These are phyloP conservation scores for Muscicapa adusta DNA, from an alignment of 2,113 vertebrate genomes.

Conservation along the genomic window DNA sequence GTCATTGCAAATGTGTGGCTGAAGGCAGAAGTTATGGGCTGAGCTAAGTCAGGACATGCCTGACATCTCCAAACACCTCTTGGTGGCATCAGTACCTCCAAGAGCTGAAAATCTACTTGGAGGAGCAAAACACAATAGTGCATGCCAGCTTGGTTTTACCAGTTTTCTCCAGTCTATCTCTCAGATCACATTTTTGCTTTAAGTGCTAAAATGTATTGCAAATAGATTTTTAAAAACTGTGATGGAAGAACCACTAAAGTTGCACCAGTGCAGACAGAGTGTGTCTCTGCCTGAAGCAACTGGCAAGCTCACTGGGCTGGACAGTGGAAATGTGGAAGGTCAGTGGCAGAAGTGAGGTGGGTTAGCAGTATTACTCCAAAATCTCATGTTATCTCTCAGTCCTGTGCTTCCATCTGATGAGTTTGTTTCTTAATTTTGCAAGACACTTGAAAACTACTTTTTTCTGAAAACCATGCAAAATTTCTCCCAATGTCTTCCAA, in stretches of 20 bases:
- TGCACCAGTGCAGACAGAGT: rapidly evolving
- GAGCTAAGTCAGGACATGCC: not conserved
- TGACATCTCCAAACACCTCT: not conserved
- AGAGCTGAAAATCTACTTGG: not conserved
- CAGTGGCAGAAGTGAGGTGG: not conserved
- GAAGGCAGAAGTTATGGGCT: not conserved
- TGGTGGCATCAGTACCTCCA: not conserved
- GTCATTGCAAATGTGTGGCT: not conserved
- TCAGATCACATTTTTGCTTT: not conserved
- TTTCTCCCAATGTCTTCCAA: not conserved
- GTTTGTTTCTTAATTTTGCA: not conserved
- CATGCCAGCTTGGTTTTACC: not conserved
- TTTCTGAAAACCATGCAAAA: not conserved
- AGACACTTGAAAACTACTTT: rapidly evolving
- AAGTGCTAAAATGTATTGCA: not conserved
- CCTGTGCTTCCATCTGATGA: not conserved
- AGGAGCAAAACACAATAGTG: not conserved
- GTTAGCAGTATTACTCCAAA: not conserved
- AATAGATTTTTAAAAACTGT: not conserved
- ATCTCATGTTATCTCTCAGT: not conserved
- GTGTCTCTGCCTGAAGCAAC: not conserved
- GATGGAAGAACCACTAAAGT: not conserved
- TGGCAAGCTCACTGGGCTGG: not conserved
- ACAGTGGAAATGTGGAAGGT: not conserved
- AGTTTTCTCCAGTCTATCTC: not conserved